Evolutionary conservation across 2,888 invertebrate species (phyloP), one percentile per base, ranked within the genome.

Genomic region (Yponomeuta malinellus): DNA sequence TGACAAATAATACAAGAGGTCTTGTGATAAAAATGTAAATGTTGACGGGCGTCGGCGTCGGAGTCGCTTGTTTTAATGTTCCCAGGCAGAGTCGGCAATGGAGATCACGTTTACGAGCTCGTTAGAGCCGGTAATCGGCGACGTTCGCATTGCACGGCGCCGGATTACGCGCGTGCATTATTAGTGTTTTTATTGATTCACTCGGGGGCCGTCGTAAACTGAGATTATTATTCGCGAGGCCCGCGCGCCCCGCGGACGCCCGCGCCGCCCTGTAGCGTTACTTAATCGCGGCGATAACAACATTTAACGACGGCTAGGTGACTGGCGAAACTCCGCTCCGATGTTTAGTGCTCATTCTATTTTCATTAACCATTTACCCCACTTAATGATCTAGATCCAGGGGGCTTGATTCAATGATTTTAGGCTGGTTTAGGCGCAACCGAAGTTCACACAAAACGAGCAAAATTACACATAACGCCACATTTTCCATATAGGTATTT

Each of bases 111-210:
- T 92, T 91, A 92, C 88, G 91, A 92, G 86, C 89, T 90, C 91
- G 70, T 70, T 70, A 70, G 52, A 23, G 70, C 64, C 70, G 67
- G 70, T 69, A 71, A 71, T 71, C 71, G 69, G 23, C 63, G 33
- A 48, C 52, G 67, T 67, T 71, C 66, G 23, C 68, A 37, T n/a
- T 70, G 70, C 70, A 70, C 63, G 70, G 43, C 68, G 68, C 33
- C 83, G 88, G 91, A 88, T 92, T 90, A 91, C 88, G 87, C 83
- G 86, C 87, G 89, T 90, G 92, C 92, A 92, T 92, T 92, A 92
- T 92, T 92, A 92, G 92, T 91, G 92, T 92, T 92, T 92, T 92
- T 92, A 92, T 92, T 92, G 92, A 92, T 92, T 92, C 90, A 89
- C 90, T 91, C 91, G 92, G 91, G 86, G 88, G 85, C 87, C 83